Evolutionary conservation across 2,113 vertebrate species (phyloP).

Genomic region (Morone saxatilis): DNA sequence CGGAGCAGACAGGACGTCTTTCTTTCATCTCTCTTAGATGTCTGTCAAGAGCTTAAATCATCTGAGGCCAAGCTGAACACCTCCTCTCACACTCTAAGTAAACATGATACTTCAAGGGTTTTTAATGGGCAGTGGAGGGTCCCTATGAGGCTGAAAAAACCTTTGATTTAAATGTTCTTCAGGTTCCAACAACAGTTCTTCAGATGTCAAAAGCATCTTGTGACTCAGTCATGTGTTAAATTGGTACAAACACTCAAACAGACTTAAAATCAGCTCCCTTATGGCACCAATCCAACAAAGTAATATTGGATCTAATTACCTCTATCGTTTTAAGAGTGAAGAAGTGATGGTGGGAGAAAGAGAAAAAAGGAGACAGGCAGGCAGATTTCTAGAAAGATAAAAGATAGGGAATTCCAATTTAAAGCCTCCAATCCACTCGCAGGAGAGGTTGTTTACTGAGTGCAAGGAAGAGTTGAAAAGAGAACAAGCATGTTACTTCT

Average conservation of each 20-base stretch:
- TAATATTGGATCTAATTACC: constrained; percentile 65
- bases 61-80: constrained; percentile 45
- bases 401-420: constrained; percentile 54
- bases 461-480: not conserved
- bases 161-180: constrained; percentile 55
- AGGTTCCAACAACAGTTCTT: constrained; percentile 53
- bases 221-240: constrained; percentile 60
- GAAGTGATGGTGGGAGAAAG: not conserved
- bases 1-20: constrained; percentile 36
- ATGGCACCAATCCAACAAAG: constrained; percentile 38
- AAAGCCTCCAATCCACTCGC: constrained; percentile 29
- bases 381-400: constrained; percentile 64
- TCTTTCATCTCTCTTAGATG: constrained; percentile 78
- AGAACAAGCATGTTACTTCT: constrained; percentile 13
- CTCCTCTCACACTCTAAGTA: constrained; percentile 42
- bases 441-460: constrained; percentile 37
- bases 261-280: constrained; percentile 48
- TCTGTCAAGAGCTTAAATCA: constrained; percentile 70
- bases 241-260: constrained; percentile 50
- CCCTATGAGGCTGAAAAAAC: constrained; percentile 24
- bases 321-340: constrained; percentile 43
- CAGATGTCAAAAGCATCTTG: constrained; percentile 47
- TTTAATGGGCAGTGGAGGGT: constrained; percentile 47
- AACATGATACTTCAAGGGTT: constrained; percentile 55
- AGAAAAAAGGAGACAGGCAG: constrained; percentile 11